Conservation (phyloP, 2,888 invertebrate species). For the Heliconius sara region DNA sequence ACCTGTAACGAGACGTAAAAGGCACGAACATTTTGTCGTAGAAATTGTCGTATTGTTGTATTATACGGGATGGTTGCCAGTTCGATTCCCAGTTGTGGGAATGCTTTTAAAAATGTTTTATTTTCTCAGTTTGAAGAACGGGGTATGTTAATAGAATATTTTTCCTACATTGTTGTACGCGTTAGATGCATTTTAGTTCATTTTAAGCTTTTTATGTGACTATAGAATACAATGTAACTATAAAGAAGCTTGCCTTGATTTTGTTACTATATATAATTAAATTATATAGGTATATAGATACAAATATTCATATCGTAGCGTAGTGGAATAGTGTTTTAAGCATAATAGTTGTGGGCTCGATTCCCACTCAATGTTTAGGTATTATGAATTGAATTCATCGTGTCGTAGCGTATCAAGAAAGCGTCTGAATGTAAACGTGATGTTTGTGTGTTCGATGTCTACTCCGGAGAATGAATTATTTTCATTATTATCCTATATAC, state of each 20-base stretch:
- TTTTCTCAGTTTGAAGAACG: neutral
- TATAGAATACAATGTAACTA: neutral
- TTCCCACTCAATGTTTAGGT: neutral
- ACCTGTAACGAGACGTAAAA: constrained; percentile 31
- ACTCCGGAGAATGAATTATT: neutral
- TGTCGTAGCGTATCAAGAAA: no score
- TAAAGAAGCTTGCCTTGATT: neutral
- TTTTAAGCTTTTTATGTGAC: neutral
- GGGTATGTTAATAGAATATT: neutral
- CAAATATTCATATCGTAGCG: neutral
- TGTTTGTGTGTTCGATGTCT: no score
- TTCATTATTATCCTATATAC: no score
- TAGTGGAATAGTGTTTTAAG: neutral
- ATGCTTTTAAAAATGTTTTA: neutral
- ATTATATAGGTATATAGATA: neutral
- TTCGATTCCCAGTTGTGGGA: neutral
- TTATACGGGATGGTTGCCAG: neutral
- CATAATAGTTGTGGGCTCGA: neutral
- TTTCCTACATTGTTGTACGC: neutral
- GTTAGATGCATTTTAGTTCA: neutral
- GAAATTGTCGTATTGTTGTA: neutral
- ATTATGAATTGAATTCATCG: no score
- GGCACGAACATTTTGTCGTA: neutral
- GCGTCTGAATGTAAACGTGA: no score
- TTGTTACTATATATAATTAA: neutral